A percentile compares a stretch with the other conserved stretches of the same genome.
Conservation (phyloP, 2,888 invertebrate species). For the Lasioglossum calceatum region DNA sequence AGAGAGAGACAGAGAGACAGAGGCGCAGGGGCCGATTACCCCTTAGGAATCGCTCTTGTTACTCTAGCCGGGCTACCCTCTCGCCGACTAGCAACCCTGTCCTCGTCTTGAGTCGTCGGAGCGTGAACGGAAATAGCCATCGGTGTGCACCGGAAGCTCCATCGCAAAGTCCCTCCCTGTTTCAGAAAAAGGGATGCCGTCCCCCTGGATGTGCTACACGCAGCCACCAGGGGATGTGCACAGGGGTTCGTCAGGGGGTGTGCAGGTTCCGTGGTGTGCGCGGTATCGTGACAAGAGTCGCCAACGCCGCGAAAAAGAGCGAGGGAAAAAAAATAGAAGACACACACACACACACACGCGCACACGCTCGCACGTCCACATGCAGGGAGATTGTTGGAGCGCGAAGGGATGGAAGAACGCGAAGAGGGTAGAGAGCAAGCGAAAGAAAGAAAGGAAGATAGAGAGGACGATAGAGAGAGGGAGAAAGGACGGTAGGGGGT, state of each 20-base stretch:
- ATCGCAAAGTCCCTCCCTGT: conserved; percentile 3
- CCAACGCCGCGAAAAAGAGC: conserved; percentile 51
- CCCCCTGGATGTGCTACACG: conserved; percentile 4
- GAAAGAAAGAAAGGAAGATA: conserved; percentile 38
- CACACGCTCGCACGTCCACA: neutral
- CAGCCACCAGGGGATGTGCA: neutral
- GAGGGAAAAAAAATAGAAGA: conserved; percentile 31
- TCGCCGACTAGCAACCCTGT: neutral
- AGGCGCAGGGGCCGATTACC: conserved; percentile 60
- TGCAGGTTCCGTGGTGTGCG: conserved; percentile 32
- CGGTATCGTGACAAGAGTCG: conserved; percentile 64
- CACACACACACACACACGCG: neutral
- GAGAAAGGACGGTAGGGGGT: conserved; percentile 61
- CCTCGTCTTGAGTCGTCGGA: conserved; percentile 43
- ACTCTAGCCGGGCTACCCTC: conserved; percentile 24
- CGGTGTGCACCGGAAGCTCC: conserved; percentile 70
- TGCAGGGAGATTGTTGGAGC: conserved; percentile 6
- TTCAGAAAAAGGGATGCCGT: conserved; percentile 44
- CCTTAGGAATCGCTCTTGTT: conserved; percentile 24
- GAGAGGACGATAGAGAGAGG: conserved; percentile 26
- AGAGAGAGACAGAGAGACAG: neutral
- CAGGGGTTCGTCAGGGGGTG: conserved; percentile 8
- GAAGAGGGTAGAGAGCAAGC: conserved; percentile 58
- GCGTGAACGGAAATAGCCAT: conserved; percentile 72
- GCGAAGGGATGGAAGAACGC: conserved; percentile 50